Evolutionary conservation across 2,797 vertebrate genomes (phyloP).

Genomic region (Atherinosoma microstoma): DNA sequence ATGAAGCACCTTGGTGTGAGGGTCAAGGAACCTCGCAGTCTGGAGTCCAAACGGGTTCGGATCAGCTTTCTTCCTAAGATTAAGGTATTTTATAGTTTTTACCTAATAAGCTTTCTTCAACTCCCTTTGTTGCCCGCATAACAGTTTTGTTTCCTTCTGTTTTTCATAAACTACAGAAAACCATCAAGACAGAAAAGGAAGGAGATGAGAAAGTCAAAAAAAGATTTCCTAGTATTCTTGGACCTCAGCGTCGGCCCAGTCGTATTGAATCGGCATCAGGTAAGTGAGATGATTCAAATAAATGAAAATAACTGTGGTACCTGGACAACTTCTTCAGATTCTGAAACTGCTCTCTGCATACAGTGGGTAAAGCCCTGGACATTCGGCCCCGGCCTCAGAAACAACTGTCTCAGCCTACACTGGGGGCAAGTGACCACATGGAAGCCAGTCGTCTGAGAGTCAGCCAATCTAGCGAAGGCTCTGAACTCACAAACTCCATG

Average conservation of each 20-base stretch:
- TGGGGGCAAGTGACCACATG: slow-evolving; percentile 86
- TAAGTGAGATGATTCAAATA: slow-evolving; percentile 66
- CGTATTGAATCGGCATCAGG: slow-evolving; percentile 90
- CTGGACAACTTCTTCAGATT: not conserved
- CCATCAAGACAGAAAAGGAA: slow-evolving; percentile 94
- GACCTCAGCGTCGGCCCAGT: slow-evolving; percentile 90
- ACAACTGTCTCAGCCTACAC: slow-evolving; percentile 86
- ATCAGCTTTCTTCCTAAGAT: slow-evolving; percentile 93
- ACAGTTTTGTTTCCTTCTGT: not conserved
- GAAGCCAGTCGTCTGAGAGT: slow-evolving; percentile 85
- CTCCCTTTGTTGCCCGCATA: not conserved
- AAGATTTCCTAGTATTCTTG: slow-evolving; percentile 92
- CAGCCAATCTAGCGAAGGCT: slow-evolving; percentile 89
- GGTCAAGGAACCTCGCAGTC: slow-evolving; percentile 91
- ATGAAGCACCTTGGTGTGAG: slow-evolving; percentile 96
- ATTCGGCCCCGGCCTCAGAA: slow-evolving; percentile 90
- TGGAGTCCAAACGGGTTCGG: slow-evolving; percentile 91
- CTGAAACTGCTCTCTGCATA: slow-evolving; percentile 19
- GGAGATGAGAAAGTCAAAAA: slow-evolving; percentile 95
- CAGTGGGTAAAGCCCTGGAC: slow-evolving; percentile 90
- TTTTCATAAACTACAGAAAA: slow-evolving; percentile 84
- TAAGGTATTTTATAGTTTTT: slow-evolving; percentile 82
- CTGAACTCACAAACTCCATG: slow-evolving; percentile 81
- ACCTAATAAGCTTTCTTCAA: not conserved
- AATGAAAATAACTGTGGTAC: not conserved